These are phyloP conservation scores for Drosophila phalerata DNA, from an alignment of 2,888 invertebrate genomes.

Conservation along the genomic window DNA sequence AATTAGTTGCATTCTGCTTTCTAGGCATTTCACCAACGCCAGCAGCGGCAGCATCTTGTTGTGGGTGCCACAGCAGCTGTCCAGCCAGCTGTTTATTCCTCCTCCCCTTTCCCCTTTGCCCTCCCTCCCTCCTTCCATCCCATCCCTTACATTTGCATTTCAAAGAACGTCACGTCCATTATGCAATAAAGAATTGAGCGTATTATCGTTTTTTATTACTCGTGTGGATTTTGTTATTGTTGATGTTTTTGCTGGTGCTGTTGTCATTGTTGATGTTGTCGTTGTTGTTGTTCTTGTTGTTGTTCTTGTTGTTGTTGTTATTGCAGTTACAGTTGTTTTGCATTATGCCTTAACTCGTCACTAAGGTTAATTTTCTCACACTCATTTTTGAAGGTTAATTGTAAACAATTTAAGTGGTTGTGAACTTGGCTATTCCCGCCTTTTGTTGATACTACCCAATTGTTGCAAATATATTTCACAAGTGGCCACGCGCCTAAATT, in stretches of 20 bases:
- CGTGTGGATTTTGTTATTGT: slow-evolving; percentile 33
- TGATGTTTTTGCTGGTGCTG: slow-evolving; percentile 22
- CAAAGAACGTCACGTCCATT: slow-evolving; percentile 49
- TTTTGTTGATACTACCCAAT: slow-evolving; percentile 20
- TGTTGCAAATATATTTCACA: slow-evolving; percentile 39
- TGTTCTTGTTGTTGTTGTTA: slow-evolving; percentile 33
- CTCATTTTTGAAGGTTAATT: slow-evolving; percentile 73
- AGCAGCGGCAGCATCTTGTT: slow-evolving; percentile 23
- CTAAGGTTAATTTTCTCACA: slow-evolving; percentile 77
- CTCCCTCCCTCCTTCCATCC: neutral
- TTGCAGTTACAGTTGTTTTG: slow-evolving; percentile 42
- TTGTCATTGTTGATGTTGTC: slow-evolving; percentile 41
- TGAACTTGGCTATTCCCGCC: slow-evolving; percentile 34
- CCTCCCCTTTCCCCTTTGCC: neutral
- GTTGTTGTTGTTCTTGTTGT: slow-evolving; percentile 19
- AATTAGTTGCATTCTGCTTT: slow-evolving; percentile 68
- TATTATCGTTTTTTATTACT: slow-evolving; percentile 64
- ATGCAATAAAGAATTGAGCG: slow-evolving; percentile 71
- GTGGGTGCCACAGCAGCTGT: slow-evolving; percentile 58
- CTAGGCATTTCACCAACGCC: slow-evolving; percentile 37
- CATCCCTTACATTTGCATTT: slow-evolving; percentile 67
- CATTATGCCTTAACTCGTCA: slow-evolving; percentile 67
- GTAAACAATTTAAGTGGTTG: slow-evolving; percentile 46
- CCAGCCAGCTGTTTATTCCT: slow-evolving; percentile 60
- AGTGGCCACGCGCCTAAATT: slow-evolving; percentile 50